phyloP scores from a whole-genome alignment of 2,888 invertebrate species.

The Meganola albula region DNA sequence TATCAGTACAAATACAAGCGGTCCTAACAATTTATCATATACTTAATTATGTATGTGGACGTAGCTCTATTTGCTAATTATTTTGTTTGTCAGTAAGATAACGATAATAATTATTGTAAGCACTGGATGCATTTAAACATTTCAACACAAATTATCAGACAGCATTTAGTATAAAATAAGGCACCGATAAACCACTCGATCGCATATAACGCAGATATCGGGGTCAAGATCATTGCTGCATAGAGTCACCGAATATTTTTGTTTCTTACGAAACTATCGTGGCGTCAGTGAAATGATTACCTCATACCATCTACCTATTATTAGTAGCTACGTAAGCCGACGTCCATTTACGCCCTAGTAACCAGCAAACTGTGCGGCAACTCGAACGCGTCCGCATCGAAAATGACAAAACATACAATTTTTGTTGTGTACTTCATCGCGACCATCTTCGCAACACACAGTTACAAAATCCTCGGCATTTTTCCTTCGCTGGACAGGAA shows the following conservation, averaged over 20 bases:
- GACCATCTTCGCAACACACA: conserved; percentile 43
- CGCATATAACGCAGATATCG: conserved; percentile 36
- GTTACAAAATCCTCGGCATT: conserved; percentile 72
- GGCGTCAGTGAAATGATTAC: conserved; percentile 64
- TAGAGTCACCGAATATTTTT: conserved; percentile 62
- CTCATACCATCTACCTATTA: conserved; percentile 71
- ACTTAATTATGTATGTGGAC: too few species aligned
- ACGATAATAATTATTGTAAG: too few species aligned
- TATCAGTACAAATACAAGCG: too few species aligned
- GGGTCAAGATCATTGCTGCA: conserved; percentile 60
- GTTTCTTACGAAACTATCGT: conserved; percentile 59
- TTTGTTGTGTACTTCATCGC: conserved; percentile 47
- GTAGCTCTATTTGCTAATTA: too few species aligned
- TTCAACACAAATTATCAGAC: too few species aligned
- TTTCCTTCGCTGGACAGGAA: conserved; percentile 73
- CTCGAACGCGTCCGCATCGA: conserved; percentile 51
- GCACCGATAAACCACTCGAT: conserved; percentile 37
- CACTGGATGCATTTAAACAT: too few species aligned
- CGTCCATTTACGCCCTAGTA: conserved; percentile 62
- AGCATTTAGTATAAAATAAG: too few species aligned
- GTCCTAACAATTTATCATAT: too few species aligned
- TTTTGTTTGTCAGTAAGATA: too few species aligned
- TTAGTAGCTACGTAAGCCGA: conserved; percentile 61
- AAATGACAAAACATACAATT: conserved; percentile 49
- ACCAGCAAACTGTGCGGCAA: conserved; percentile 50